Conservation (phyloP, 2,113 vertebrate species). For the Forbesichthys agassizii region DNA sequence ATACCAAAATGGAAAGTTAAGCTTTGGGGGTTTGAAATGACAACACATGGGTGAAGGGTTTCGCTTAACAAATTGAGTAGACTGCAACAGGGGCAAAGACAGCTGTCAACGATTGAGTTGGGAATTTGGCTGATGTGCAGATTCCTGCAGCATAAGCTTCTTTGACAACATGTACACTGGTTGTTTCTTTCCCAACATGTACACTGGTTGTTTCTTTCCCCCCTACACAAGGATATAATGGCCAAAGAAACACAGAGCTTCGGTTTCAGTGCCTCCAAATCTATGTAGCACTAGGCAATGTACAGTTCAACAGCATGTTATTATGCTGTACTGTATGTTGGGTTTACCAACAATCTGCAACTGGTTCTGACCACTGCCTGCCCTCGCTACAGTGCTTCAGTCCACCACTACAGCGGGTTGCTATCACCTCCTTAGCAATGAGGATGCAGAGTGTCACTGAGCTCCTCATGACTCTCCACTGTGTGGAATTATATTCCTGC, state of each 20-base stretch:
- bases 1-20: constrained; percentile 39
- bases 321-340: too few relatives aligned
- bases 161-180: constrained; percentile 56
- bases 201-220: too few relatives aligned
- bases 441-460: too few relatives aligned
- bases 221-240: constrained; percentile 38
- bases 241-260: constrained; percentile 32
- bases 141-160: constrained; percentile 44
- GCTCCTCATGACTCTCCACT: too few relatives aligned
- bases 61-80: constrained; percentile 28
- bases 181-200: constrained; percentile 12
- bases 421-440: too few relatives aligned
- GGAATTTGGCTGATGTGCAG: constrained; percentile 41
- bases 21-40: constrained; percentile 46
- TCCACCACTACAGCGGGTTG: too few relatives aligned
- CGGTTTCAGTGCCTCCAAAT: constrained; percentile 28
- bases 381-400: too few relatives aligned
- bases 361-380: too few relatives aligned
- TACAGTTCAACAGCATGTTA: too few relatives aligned
- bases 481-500: too few relatives aligned
- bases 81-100: constrained; percentile 50
- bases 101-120: constrained; percentile 38
- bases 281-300: too few relatives aligned
- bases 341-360: too few relatives aligned
- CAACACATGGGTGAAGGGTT: constrained; percentile 60